Percentiles rank a stretch among this genome's conserved stretches.
Evolutionary conservation across 2,888 invertebrate genomes (phyloP).

Genomic region (Pyrrhosoma nymphula): DNA sequence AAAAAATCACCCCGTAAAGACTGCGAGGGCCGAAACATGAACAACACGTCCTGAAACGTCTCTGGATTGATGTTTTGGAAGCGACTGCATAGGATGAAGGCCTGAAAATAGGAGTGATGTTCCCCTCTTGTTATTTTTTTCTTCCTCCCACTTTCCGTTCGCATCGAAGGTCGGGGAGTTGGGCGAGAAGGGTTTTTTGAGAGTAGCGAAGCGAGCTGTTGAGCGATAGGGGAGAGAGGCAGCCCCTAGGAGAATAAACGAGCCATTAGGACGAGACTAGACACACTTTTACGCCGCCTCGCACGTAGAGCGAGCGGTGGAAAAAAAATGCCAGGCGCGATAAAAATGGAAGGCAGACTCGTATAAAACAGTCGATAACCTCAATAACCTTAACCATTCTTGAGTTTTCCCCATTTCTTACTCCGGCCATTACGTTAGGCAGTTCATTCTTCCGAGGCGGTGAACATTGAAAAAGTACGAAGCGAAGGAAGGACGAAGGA

Average conservation of each 20-base stretch:
- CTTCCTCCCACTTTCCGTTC: neutral
- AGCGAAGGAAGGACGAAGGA: neutral
- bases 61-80: neutral
- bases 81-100: neutral
- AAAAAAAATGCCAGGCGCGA: neutral
- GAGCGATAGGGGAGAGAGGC: neutral
- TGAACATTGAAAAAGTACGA: neutral
- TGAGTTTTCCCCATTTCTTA: slow-evolving; percentile 13
- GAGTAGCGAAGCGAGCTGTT: neutral
- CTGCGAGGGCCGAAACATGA: slow-evolving; percentile 9
- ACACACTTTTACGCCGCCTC: slow-evolving; percentile 4
- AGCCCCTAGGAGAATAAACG: neutral
- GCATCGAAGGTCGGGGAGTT: neutral
- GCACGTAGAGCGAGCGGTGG: neutral
- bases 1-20: neutral
- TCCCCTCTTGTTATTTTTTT: neutral
- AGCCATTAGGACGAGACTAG: neutral
- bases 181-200: neutral
- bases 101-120: neutral
- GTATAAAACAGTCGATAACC: slow-evolving; percentile 44
- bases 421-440: neutral
- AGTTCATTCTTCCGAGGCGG: neutral
- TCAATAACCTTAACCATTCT: slow-evolving; percentile 32
- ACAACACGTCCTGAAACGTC: neutral
- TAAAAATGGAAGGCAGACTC: slow-evolving; percentile 36